A percentile compares a stretch with the other conserved stretches of the same genome.
Evolutionary conservation across 1,140 invertebrate species (phyloP).

Genomic region (Drosophila pseudoobscura): DNA sequence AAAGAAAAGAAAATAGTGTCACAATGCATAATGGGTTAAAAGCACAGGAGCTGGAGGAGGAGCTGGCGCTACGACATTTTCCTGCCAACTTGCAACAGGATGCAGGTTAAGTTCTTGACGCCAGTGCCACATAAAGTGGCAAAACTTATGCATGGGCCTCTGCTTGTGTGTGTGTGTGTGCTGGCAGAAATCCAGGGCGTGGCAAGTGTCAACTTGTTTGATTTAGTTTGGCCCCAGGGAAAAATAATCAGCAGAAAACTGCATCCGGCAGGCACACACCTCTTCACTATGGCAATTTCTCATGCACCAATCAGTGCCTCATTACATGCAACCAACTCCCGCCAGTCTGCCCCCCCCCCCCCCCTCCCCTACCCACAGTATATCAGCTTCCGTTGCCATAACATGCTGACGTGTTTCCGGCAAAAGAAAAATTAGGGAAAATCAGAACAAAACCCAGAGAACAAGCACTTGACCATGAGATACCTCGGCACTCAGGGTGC

Average conservation of each 20-base stretch:
- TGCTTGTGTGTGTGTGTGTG: constrained; percentile 2
- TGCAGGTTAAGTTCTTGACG: constrained; percentile 78
- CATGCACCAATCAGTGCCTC: constrained; percentile 77
- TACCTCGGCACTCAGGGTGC: too few relatives aligned
- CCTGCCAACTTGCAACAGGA: constrained; percentile 70
- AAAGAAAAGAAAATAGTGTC: constrained; percentile 50
- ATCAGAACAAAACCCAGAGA: constrained; percentile 17
- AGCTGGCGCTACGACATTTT: constrained; percentile 36
- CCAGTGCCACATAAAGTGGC: constrained; percentile 73
- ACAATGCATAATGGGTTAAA: constrained; percentile 73
- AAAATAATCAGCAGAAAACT: constrained; percentile 21
- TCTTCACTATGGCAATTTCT: constrained; percentile 58
- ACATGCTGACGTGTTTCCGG: constrained; percentile 77
- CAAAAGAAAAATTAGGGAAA: constrained; percentile 48
- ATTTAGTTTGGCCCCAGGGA: constrained; percentile 55
- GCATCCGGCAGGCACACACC: constrained; percentile 20
- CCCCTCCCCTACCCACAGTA: constrained; percentile 15
- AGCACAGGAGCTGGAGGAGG: constrained; percentile 7
- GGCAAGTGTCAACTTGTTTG: constrained; percentile 77
- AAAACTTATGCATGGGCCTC: constrained; percentile 64
- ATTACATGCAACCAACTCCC: constrained; percentile 65
- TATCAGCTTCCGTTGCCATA: constrained; percentile 76
- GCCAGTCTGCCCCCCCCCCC: background rate
- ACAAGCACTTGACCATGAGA: background rate
- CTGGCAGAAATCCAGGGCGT: constrained; percentile 38